Percentiles rank a stretch among this genome's conserved stretches.
Conservation (phyloP, 2,888 invertebrate species). For the Thereva nobilitata region DNA sequence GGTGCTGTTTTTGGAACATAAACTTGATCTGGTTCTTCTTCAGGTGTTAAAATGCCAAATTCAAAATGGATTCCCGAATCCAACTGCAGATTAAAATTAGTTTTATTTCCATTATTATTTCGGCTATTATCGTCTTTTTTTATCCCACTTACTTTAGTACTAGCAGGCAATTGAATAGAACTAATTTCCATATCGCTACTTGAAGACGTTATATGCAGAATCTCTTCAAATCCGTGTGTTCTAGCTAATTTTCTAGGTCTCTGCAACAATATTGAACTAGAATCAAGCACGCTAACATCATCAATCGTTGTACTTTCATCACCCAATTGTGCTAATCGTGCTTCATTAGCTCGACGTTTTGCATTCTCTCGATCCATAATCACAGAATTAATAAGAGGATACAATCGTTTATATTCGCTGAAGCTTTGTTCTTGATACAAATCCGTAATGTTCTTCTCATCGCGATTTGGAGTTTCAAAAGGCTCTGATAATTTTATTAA, state of each 20-base stretch:
- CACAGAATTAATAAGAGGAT: constrained; percentile 9
- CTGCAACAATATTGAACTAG: no score
- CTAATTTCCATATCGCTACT: constrained; percentile 36
- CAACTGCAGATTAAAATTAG: background rate
- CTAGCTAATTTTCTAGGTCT: background rate
- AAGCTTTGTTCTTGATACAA: constrained; percentile 9
- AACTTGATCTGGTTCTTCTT: no score
- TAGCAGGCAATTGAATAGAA: background rate
- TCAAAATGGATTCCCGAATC: background rate
- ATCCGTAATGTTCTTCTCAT: background rate
- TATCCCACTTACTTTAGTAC: background rate
- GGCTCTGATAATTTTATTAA: background rate
- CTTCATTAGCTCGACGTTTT: background rate
- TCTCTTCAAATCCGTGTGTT: background rate
- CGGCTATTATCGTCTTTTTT: background rate
- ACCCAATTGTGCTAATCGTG: background rate
- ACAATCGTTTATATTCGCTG: constrained; percentile 7
- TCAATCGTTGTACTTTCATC: no score
- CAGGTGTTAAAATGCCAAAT: constrained; percentile 6
- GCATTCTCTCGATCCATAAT: constrained; percentile 11
- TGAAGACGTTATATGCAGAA: constrained; percentile 2
- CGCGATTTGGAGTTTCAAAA: no score
- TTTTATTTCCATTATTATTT: no score
- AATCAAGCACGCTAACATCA: no score
- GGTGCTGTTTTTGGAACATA: no score